Percentiles rank a stretch among this genome's conserved stretches.
These are phyloP conservation scores for Ispidina lecontei DNA, from an alignment of 2,797 vertebrate species.

Conservation along the genomic window DNA sequence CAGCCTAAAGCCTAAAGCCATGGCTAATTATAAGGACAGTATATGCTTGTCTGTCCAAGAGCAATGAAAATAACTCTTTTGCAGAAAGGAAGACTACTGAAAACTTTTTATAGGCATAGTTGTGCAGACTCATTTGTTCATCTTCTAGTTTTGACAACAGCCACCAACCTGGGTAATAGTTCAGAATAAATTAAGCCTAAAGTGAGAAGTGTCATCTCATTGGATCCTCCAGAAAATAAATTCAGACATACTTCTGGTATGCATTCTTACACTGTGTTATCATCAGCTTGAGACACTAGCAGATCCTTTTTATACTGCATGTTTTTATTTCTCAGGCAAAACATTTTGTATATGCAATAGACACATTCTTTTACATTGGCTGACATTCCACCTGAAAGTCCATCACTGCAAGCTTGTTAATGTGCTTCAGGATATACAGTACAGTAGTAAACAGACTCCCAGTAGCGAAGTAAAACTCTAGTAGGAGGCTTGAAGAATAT, in stretches of 20 bases:
- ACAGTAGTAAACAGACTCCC: constrained; percentile 71
- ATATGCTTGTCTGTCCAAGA: constrained; percentile 55
- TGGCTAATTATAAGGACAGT: constrained; percentile 56
- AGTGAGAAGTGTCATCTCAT: constrained; percentile 15
- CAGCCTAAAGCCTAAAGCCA: constrained; percentile 31
- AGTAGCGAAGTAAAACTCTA: constrained; percentile 73
- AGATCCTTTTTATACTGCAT: background rate
- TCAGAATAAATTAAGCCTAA: constrained; percentile 44
- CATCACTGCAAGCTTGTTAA: constrained; percentile 67
- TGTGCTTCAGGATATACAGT: constrained; percentile 55
- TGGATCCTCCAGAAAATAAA: constrained; percentile 8
- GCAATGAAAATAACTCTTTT: constrained; percentile 35
- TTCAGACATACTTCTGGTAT: background rate
- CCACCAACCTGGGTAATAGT: constrained; percentile 19
- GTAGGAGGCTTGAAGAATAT: constrained; percentile 60
- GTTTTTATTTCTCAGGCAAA: constrained; percentile 27
- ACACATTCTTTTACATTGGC: constrained; percentile 58
- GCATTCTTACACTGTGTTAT: constrained; percentile 21
- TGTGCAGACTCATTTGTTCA: background rate
- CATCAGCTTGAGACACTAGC: background rate
- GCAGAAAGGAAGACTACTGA: constrained; percentile 18
- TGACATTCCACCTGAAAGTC: constrained; percentile 72
- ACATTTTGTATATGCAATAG: background rate
- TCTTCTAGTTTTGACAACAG: constrained; percentile 20
- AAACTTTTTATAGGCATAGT: constrained; percentile 18